Conservation (phyloP, 2,797 vertebrate species). For the Tauraco hartlaubi region DNA sequence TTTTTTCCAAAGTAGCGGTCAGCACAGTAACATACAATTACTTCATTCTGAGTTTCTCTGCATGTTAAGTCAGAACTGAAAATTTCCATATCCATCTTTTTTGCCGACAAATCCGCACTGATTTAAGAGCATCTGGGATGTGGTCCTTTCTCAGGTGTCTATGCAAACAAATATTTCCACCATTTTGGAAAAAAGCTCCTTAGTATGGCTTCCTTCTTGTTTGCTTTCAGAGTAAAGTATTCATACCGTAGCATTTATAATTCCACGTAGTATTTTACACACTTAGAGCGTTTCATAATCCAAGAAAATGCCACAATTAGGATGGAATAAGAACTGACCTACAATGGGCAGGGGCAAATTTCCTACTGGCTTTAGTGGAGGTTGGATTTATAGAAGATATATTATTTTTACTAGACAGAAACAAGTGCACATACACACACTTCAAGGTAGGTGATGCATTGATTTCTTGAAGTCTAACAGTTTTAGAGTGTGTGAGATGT, state of each 20-base stretch:
- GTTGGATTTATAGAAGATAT: not conserved
- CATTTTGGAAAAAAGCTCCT: not conserved
- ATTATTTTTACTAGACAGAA: not conserved
- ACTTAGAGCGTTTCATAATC: fast-evolving
- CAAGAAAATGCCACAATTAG: not conserved
- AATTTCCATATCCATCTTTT: not conserved
- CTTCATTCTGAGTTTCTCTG: not conserved
- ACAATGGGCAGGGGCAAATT: not conserved
- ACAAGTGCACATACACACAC: not conserved
- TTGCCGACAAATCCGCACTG: not conserved
- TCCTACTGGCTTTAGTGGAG: not conserved
- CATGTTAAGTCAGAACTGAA: not conserved
- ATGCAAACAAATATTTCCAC: not conserved
- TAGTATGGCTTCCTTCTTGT: not conserved
- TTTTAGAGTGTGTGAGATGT: not conserved
- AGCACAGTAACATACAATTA: not conserved
- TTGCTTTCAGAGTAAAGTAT: not conserved
- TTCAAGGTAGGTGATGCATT: not conserved
- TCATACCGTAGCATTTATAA: not conserved
- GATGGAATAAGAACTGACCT: not conserved
- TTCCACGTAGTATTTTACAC: not conserved
- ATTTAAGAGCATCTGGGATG: not conserved
- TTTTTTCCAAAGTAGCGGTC: not conserved
- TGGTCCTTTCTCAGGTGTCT: not conserved
- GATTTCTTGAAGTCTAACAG: not conserved